Percentiles rank a stretch among this genome's conserved stretches.
These are phyloP conservation scores for Cephalopterus ornatus DNA, from an alignment of 2,113 vertebrate genomes.

Conservation along the genomic window DNA sequence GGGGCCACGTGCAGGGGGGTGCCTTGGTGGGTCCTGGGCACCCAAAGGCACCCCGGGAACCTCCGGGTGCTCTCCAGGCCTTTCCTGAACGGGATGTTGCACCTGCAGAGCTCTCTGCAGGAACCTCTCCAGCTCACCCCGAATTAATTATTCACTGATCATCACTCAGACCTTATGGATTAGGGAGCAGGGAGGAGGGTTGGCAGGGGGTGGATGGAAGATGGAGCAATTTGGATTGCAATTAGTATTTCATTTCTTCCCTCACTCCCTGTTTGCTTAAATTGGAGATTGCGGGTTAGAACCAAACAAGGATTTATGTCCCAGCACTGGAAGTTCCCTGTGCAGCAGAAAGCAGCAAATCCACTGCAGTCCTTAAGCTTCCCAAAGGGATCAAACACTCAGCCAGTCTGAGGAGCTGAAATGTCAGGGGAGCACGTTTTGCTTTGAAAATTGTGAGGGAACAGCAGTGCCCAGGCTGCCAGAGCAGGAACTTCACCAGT, in stretches of 20 bases:
- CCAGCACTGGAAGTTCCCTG: not conserved
- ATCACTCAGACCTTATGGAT: slow-evolving; percentile 8
- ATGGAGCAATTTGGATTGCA: slow-evolving; percentile 25
- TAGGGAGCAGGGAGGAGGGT: slow-evolving; percentile 3
- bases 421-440: not conserved
- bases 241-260: slow-evolving; percentile 26
- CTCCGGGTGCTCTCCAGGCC: fast-evolving
- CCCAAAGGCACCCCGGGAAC: fast-evolving
- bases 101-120: not conserved
- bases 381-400: not conserved
- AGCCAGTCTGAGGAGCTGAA: not conserved
- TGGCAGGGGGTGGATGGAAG: slow-evolving; percentile 24
- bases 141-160: slow-evolving; percentile 17
- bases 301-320: not conserved
- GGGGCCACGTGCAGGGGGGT: fast-evolving
- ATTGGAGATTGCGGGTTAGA: not conserved
- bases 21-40: not conserved
- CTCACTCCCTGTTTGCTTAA: not conserved
- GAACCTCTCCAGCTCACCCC: not conserved
- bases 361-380: not conserved
- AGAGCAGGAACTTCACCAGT: not conserved
- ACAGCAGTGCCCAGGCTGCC: not conserved
- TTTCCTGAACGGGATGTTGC: not conserved
- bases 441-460: not conserved
- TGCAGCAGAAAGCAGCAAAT: not conserved